Conservation (phyloP, 2,113 vertebrate genomes). For the Aramus guarauna region DNA sequence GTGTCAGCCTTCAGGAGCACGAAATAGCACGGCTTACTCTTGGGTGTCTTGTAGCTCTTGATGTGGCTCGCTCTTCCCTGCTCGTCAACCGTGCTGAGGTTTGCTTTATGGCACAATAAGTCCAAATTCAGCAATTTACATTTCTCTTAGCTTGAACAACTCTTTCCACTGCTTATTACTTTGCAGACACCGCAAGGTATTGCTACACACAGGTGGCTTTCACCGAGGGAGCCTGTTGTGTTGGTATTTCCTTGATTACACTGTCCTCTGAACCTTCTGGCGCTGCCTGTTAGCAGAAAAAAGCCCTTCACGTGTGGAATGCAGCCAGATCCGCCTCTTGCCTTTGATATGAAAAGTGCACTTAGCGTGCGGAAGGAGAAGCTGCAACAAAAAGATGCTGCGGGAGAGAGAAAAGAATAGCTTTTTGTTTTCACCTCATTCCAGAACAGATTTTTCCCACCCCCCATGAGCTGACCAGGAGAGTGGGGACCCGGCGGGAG, state of each 20-base stretch:
- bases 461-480: fast-evolving
- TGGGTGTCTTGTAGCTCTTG: not conserved
- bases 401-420: not conserved
- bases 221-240: not conserved
- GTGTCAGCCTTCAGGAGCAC: not conserved
- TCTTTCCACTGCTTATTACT: not conserved
- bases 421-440: not conserved
- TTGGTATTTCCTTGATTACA: conserved; percentile 18
- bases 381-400: not conserved
- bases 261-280: not conserved
- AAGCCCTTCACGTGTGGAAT: not conserved
- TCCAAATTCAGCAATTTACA: conserved; percentile 1
- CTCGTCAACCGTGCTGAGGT: not conserved
- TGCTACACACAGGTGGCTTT: not conserved
- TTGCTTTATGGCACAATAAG: conserved; percentile 32
- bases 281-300: not conserved
- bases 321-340: not conserved
- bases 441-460: not conserved
- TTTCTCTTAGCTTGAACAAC: conserved; percentile 46
- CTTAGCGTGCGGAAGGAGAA: not conserved
- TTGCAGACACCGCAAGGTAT: conserved; percentile 6
- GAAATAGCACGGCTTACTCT: conserved; percentile 1
- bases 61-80: not conserved
- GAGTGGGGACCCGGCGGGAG: fast-evolving
- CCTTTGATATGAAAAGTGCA: not conserved